A percentile compares a stretch with the other conserved stretches of the same genome.
These are phyloP conservation scores for Sebastes matsubarae DNA, from an alignment of 2,797 vertebrate genomes.

Conservation along the genomic window DNA sequence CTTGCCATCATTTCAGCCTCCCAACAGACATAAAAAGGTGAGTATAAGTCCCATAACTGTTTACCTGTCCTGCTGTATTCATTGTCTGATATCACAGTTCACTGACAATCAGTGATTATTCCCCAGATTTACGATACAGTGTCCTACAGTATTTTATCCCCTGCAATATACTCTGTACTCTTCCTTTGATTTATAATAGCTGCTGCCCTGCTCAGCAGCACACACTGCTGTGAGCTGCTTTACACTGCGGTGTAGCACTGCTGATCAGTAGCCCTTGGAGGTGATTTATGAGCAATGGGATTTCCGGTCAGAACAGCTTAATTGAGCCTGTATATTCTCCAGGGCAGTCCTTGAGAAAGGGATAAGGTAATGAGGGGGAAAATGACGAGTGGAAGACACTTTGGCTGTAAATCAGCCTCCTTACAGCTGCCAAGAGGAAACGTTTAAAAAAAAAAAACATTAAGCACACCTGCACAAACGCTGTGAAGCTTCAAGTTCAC, in stretches of 20 bases:
- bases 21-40: conserved; percentile 16
- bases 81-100: conserved; percentile 55
- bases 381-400: conserved; percentile 75
- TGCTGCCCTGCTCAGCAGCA: conserved; percentile 49
- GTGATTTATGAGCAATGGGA: conserved; percentile 84
- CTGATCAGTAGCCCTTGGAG: conserved; percentile 79
- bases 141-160: conserved; percentile 69
- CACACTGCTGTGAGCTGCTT: conserved; percentile 34
- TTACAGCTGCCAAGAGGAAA: conserved; percentile 51
- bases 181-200: conserved; percentile 75
- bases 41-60: conserved; percentile 53
- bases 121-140: conserved; percentile 65
- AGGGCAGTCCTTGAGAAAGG: conserved; percentile 79
- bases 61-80: conserved; percentile 56
- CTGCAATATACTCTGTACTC: conserved; percentile 56
- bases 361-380: conserved; percentile 81
- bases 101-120: conserved; percentile 67
- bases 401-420: conserved; percentile 75
- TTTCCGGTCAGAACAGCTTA: conserved; percentile 81
- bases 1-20: conserved; percentile 10
- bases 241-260: conserved; percentile 38
- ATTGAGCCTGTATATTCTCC: conserved; percentile 83
- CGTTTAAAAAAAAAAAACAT: conserved; percentile 28
- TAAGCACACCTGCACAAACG: conserved; percentile 37
- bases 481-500: conserved; percentile 55